Conservation (phyloP, 1,140 invertebrate species). For the Portunus trituberculatus region DNA sequence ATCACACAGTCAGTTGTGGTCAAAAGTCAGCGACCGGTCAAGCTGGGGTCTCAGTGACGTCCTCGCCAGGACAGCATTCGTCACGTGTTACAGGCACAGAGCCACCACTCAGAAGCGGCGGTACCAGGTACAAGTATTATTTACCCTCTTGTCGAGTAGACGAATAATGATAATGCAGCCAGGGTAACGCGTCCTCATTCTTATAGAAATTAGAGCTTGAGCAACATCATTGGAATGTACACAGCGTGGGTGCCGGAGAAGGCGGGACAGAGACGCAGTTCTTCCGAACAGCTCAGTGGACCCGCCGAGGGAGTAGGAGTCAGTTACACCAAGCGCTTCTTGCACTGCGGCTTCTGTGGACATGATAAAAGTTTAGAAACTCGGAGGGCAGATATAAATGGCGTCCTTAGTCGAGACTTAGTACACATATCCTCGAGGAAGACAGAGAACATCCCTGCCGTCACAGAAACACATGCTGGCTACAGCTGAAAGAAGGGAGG, state of each 20-base stretch:
- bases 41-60: too few relatives aligned
- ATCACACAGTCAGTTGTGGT: neutral
- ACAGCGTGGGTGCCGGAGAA: neutral
- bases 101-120: neutral
- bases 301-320: too few relatives aligned
- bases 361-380: too few relatives aligned
- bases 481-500: neutral
- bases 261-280: neutral
- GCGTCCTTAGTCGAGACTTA: neutral
- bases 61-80: too few relatives aligned
- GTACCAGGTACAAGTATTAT: neutral
- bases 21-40: constrained; percentile 16
- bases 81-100: neutral
- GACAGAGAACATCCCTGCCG: neutral
- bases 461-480: neutral
- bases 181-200: neutral
- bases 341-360: too few relatives aligned
- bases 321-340: too few relatives aligned
- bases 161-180: neutral
- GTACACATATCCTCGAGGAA: neutral
- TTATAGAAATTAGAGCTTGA: too few relatives aligned
- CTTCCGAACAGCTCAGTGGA: neutral
- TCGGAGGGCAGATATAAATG: neutral
- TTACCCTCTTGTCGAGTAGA: neutral
- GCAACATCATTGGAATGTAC: neutral